These are phyloP conservation scores for Psilanteris sp. DNA, from an alignment of 1,140 invertebrate species.

Conservation along the genomic window DNA sequence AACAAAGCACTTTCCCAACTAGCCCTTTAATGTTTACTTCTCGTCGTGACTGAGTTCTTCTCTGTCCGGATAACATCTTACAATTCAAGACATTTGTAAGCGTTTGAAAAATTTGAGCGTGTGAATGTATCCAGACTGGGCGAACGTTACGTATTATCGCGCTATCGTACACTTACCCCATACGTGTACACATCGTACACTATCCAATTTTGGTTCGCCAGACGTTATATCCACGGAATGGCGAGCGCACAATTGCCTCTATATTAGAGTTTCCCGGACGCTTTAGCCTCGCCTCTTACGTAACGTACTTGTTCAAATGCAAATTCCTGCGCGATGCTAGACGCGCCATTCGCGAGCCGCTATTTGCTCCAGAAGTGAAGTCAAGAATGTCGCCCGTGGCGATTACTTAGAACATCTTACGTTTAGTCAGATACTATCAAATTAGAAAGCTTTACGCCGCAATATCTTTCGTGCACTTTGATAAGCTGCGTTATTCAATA, in stretches of 20 bases:
- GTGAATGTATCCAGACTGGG: constrained; percentile 35
- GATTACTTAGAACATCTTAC: constrained; percentile 33
- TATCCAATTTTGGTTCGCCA: constrained; percentile 49
- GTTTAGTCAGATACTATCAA: constrained; percentile 37
- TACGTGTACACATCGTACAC: constrained; percentile 1
- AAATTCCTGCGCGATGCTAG: constrained; percentile 51
- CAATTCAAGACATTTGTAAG: constrained; percentile 42
- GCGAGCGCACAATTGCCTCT: constrained; percentile 44
- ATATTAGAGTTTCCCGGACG: constrained; percentile 55
- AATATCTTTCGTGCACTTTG: constrained; percentile 14
- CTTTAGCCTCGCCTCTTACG: constrained; percentile 54
- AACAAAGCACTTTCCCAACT: constrained; percentile 44
- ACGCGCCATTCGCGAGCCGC: constrained; percentile 26
- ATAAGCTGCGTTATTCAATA: constrained; percentile 31
- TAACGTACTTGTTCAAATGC: constrained; percentile 58
- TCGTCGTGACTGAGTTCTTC: constrained; percentile 48
- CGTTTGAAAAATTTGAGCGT: constrained; percentile 56
- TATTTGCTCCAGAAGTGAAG: constrained; percentile 53
- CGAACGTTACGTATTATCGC: constrained; percentile 37
- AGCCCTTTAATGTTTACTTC: constrained; percentile 38
- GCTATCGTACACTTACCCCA: constrained; percentile 8
- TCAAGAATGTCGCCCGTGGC: constrained; percentile 44
- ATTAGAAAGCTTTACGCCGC: constrained; percentile 39
- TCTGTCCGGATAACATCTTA: constrained; percentile 42
- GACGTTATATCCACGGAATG: constrained; percentile 38